Base-by-base conservation (phyloP, 2,113 vertebrate genomes). In the Sinocyclocheilus maitianheensis region DNA sequence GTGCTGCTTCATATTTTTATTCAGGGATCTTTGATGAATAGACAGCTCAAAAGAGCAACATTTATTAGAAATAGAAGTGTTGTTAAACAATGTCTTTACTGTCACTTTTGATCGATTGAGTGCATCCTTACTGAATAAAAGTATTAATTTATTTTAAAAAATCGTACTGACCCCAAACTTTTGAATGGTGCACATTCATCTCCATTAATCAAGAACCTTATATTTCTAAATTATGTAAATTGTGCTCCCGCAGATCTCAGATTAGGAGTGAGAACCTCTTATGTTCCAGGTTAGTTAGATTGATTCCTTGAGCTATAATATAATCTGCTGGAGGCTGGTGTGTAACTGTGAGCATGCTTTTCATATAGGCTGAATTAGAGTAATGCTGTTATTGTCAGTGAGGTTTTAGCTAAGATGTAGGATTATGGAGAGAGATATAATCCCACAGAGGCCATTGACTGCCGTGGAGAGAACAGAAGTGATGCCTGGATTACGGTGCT, bases 361-460 rank as follows among this genome's bases (percentile, higher is more conserved):
- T 69, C 43, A 69, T 69, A 67, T 51, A n/a, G 34, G 65, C 77
- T 80, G 34, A 80, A 85, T 79, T 85, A 78, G 22, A 85, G 30
- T 85, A 86, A 80, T 72, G 85, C 67, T 81, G 77, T 81, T 81
- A 81, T 48, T 86, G 77, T 72, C 84, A 0, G 24, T 3, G 85
- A 60, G 40, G 53, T 62, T 62, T 81, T 72, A 48, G 85, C 34
- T 24, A 72, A 43, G 4, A 80, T 83, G 67, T 58, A 12, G 84
- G 85, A 86, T 86, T 86, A 86, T 60, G 18, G 10, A 60, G 34
- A 46, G 53, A 48, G 40, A 74, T 86, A 48, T 86, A 86, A 86
- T 86, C 84, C 84, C 63, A 22, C 63, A 85, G 55, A 8, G 22
- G 71, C 83, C 40, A 24, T n/a, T 84, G 55, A 30, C 83, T 62